Evolutionary conservation across 1,140 invertebrate species (phyloP).

Genomic region (Pristionchus pacificus): DNA sequence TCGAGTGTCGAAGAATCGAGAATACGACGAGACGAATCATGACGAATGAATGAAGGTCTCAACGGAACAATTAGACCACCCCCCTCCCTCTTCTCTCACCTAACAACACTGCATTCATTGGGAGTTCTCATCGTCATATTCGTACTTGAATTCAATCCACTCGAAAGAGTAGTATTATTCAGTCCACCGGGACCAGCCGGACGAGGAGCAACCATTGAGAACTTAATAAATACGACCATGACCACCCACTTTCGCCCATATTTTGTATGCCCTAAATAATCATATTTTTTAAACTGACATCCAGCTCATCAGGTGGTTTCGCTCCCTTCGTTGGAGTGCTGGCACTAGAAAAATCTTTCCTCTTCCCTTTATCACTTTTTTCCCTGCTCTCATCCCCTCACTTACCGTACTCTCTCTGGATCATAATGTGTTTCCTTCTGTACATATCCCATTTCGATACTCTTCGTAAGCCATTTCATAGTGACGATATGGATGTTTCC

Average conservation of each 20-base stretch:
- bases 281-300: too few relatives aligned
- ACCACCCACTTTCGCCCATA: too few relatives aligned
- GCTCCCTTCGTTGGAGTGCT: neutral
- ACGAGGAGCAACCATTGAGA: too few relatives aligned
- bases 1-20: neutral
- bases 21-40: neutral
- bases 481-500: conserved; percentile 6
- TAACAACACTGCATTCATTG: too few relatives aligned
- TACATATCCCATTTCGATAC: conserved; percentile 17
- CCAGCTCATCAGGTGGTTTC: neutral
- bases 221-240: too few relatives aligned
- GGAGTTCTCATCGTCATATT: too few relatives aligned
- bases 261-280: too few relatives aligned
- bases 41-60: neutral
- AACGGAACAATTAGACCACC: too few relatives aligned
- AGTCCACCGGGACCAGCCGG: too few relatives aligned
- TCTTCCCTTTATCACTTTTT: neutral
- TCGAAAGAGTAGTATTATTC: too few relatives aligned
- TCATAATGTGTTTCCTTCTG: neutral
- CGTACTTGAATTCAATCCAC: too few relatives aligned
- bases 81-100: too few relatives aligned
- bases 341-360: neutral
- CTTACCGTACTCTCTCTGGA: neutral
- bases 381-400: neutral
- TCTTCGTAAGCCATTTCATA: conserved; percentile 18